A percentile compares a stretch with the other conserved stretches of the same genome.
Conservation (phyloP, 2,113 vertebrate species). For the Ameiurus melas region DNA sequence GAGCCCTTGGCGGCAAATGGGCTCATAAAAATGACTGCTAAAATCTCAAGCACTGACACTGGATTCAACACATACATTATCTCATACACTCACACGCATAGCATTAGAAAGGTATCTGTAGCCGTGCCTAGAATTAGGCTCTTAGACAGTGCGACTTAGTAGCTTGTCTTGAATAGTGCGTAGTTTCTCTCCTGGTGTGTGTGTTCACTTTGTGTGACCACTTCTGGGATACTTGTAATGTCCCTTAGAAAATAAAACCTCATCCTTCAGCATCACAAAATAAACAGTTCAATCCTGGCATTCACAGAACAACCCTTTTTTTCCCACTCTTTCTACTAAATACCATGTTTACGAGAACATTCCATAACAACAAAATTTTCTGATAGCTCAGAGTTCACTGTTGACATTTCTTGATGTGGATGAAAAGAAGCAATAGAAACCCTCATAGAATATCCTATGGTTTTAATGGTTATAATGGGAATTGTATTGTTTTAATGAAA, state of each 20-base stretch:
- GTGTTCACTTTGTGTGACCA: background rate
- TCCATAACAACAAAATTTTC: background rate
- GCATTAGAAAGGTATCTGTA: background rate
- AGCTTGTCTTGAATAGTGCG: background rate
- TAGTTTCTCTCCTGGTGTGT: background rate
- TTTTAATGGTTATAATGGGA: too few relatives aligned
- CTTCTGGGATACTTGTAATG: background rate
- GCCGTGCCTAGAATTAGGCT: background rate
- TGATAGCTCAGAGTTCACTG: background rate
- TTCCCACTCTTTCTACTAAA: background rate
- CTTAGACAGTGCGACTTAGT: background rate
- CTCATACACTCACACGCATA: slow-evolving; percentile 22
- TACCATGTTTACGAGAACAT: background rate
- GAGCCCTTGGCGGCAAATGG: slow-evolving; percentile 75
- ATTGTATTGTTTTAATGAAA: too few relatives aligned
- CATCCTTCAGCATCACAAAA: background rate
- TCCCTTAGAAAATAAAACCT: background rate
- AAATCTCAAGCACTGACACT: slow-evolving; percentile 61
- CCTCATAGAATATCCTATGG: too few relatives aligned
- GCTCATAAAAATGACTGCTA: slow-evolving; percentile 64
- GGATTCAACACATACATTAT: slow-evolving; percentile 39
- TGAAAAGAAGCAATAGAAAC: too few relatives aligned
- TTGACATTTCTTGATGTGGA: background rate
- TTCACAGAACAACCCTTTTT: background rate
- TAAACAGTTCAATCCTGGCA: background rate